Percentiles rank a stretch among this genome's conserved stretches.
These are phyloP conservation scores for Eupithecia tripunctaria DNA, from an alignment of 2,888 invertebrate genomes.

Conservation along the genomic window DNA sequence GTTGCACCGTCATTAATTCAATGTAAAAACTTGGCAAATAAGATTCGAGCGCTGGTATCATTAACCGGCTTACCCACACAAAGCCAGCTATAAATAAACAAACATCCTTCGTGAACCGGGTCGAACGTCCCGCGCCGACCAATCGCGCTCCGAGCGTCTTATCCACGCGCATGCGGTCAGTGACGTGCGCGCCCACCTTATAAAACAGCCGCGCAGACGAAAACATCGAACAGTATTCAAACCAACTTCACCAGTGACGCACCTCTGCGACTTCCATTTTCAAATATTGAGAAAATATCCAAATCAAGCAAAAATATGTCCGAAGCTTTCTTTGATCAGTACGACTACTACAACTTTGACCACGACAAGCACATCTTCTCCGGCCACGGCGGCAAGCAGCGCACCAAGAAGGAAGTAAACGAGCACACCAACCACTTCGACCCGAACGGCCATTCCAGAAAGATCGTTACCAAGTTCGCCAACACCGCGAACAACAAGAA, in stretches of 20 bases:
- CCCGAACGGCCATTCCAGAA: conserved; percentile 96
- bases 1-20: not conserved
- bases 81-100: conserved; percentile 67
- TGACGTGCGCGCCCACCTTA: conserved; percentile 71
- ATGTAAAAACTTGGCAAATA: conserved; percentile 1
- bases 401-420: conserved; percentile 94
- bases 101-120: conserved; percentile 69
- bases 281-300: conserved; percentile 49
- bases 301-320: conserved; percentile 86
- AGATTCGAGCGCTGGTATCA: conserved; percentile 50
- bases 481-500: conserved; percentile 94
- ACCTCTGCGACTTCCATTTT: conserved; percentile 55
- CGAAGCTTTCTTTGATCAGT: conserved; percentile 93
- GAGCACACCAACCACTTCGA: conserved; percentile 96
- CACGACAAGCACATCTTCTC: conserved; percentile 95
- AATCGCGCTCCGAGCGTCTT: conserved; percentile 73
- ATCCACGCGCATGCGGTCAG: conserved; percentile 83
- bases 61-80: conserved; percentile 69
- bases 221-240: conserved; percentile 62
- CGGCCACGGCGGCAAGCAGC: conserved; percentile 95
- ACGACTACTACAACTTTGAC: conserved; percentile 97
- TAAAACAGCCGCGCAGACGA: conserved; percentile 61
- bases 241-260: conserved; percentile 62
- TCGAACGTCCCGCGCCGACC: conserved; percentile 60
- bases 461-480: conserved; percentile 92